Evolutionary conservation across 2,888 invertebrate genomes (phyloP).

Genomic region (Monoplex corrugatus): DNA sequence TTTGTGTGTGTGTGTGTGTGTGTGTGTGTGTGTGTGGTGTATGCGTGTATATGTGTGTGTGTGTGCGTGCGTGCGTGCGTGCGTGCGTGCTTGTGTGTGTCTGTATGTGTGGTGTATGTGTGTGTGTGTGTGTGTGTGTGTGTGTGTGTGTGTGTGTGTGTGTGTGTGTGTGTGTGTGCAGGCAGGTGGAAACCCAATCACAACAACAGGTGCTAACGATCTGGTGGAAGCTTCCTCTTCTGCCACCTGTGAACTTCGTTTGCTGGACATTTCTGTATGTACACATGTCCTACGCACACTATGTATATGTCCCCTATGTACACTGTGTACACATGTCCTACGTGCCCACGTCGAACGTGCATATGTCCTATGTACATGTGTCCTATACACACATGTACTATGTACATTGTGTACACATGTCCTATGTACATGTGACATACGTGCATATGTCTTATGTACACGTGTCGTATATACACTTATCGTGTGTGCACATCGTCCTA

Average conservation of each 20-base stretch:
- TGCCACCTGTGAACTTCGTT: slow-evolving; percentile 56
- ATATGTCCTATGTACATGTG: no score
- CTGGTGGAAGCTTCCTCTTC: slow-evolving; percentile 67
- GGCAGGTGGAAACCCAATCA: slow-evolving; percentile 72
- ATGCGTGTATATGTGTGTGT: background rate
- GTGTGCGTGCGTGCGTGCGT: slow-evolving; percentile 16
- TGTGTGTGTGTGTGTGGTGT: slow-evolving; percentile 8
- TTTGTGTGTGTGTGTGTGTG: background rate
- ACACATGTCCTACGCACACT: no score
- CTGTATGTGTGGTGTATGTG: background rate
- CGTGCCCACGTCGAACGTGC: no score
- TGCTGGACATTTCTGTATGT: slow-evolving; percentile 70
- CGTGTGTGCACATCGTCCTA: no score
- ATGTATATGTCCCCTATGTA: no score
- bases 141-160: background rate
- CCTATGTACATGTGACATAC: no score
- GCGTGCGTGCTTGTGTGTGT: slow-evolving; percentile 9
- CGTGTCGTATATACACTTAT: no score
- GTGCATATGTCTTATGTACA: no score
- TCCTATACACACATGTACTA: no score
- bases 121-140: background rate
- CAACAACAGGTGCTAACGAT: slow-evolving; percentile 76
- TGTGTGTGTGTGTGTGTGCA: slow-evolving; percentile 50
- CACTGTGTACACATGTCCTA: no score
- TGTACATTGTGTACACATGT: no score